Conservation (phyloP, 2,113 vertebrate species). For the Deroptyus accipitrinus region DNA sequence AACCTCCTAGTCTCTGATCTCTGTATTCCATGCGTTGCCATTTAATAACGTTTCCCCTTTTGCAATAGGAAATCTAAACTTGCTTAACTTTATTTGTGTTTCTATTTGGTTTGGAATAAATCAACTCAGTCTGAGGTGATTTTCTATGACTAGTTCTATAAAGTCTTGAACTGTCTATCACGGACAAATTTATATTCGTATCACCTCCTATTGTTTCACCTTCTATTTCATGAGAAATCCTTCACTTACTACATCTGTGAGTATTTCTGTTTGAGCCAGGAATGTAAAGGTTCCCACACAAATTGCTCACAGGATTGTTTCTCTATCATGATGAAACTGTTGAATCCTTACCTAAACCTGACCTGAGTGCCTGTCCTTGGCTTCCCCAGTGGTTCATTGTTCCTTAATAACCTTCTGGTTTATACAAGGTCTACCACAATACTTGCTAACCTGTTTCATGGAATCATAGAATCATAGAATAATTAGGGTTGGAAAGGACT, state of each 20-base stretch:
- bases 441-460: not conserved
- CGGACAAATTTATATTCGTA: not conserved
- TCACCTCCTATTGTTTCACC: not conserved
- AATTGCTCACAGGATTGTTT: not conserved
- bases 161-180: not conserved
- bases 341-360: not conserved
- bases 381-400: not conserved
- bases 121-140: not conserved
- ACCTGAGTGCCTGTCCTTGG: accelerated
- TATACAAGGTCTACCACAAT: not conserved
- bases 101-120: not conserved
- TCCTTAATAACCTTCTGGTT: not conserved
- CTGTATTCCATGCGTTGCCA: not conserved
- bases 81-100: not conserved
- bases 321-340: not conserved
- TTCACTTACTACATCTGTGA: not conserved
- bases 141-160: not conserved
- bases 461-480: no score
- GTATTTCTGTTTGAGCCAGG: not conserved
- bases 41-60: not conserved
- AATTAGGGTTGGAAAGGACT: no score
- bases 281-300: not conserved
- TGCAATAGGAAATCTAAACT: not conserved
- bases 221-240: not conserved
- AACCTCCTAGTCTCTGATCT: not conserved